Conservation (phyloP, 2,888 invertebrate species). For the Acleris holmiana region DNA sequence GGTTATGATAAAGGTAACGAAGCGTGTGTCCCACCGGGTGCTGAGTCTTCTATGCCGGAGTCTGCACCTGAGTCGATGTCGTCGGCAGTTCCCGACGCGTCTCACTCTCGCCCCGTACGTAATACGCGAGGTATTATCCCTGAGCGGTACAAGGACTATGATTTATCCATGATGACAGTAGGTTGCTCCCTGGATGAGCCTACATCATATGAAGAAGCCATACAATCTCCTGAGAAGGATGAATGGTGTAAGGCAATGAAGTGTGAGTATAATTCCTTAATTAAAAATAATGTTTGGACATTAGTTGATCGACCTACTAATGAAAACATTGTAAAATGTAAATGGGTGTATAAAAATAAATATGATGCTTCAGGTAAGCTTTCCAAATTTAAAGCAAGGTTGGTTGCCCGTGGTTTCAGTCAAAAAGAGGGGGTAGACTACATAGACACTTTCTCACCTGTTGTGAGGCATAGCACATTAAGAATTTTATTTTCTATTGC, state of each 20-base stretch:
- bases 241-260: constrained; percentile 4
- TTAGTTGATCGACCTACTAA: constrained; percentile 2
- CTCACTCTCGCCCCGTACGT: constrained; percentile 5
- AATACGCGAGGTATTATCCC: constrained; percentile 8
- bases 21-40: not conserved
- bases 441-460: constrained; percentile 8
- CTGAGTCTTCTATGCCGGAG: constrained; percentile 1
- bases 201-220: constrained; percentile 2
- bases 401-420: constrained; percentile 16
- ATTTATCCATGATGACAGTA: constrained; percentile 8
- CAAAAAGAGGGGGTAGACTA: constrained; percentile 20
- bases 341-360: constrained; percentile 13
- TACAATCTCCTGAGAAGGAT: constrained; percentile 8
- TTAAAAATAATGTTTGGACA: constrained; percentile 10
- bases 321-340: constrained; percentile 8
- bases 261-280: constrained; percentile 15
- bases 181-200: constrained; percentile 3
- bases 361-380: constrained; percentile 2
- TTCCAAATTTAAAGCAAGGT: constrained; percentile 12
- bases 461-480: constrained; percentile 5
- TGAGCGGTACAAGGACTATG: not conserved
- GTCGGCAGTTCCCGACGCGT: not conserved
- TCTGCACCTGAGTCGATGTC: not conserved
- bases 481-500: constrained; percentile 17
- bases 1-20: not conserved